These are phyloP conservation scores for Clarias platycephalus DNA, from an alignment of 2,797 vertebrate genomes.

Conservation along the genomic window DNA sequence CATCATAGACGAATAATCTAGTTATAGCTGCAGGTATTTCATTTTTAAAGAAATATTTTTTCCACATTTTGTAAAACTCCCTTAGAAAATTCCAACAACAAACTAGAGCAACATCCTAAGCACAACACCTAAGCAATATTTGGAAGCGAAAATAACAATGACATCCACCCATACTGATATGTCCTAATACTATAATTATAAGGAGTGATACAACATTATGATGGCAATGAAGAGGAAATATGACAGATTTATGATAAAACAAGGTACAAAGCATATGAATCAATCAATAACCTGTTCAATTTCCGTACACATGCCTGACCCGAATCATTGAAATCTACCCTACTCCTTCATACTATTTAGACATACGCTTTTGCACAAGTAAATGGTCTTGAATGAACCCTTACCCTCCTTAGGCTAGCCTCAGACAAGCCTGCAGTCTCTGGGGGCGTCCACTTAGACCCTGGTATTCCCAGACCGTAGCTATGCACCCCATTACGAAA, in stretches of 20 bases:
- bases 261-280: not conserved
- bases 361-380: not conserved
- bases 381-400: slow-evolving; percentile 13
- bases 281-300: not conserved
- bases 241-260: not conserved
- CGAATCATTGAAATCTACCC: not conserved
- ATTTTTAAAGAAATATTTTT: not conserved
- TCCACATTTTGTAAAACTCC: not conserved
- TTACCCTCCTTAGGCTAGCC: slow-evolving; percentile 86
- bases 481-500: slow-evolving; percentile 92
- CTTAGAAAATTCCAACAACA: slow-evolving; percentile 1
- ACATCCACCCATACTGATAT: not conserved
- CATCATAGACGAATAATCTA: not conserved
- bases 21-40: not conserved
- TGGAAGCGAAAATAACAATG: not conserved
- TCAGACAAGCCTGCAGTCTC: slow-evolving; percentile 86
- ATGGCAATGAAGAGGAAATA: not conserved
- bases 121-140: not conserved
- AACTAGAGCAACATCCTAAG: not conserved
- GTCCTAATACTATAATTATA: not conserved
- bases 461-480: slow-evolving; percentile 87
- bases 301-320: not conserved
- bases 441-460: slow-evolving; percentile 93
- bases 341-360: not conserved
- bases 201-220: not conserved